Conservation (phyloP, 2,113 vertebrate genomes). For the Centropus unirufus region DNA sequence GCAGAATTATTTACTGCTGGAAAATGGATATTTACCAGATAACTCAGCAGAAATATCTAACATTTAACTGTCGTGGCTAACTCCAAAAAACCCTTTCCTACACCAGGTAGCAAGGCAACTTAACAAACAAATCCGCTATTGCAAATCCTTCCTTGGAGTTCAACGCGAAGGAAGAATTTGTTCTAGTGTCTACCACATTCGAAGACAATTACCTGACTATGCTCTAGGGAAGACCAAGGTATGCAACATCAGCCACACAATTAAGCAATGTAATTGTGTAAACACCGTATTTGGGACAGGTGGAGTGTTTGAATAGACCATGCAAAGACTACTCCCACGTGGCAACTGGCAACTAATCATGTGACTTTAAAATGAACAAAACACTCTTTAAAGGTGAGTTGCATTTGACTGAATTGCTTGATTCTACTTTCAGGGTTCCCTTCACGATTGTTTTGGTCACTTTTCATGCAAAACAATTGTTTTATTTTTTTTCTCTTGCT, state of each 20-base stretch:
- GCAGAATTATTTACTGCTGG: not conserved
- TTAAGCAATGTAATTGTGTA: not conserved
- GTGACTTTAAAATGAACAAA: not conserved
- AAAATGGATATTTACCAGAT: not conserved
- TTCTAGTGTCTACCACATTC: not conserved
- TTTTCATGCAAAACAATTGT: not conserved
- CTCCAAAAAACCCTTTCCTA: not conserved
- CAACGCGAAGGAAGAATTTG: conserved; percentile 8
- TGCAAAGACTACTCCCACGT: not conserved
- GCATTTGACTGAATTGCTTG: not conserved
- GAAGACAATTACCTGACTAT: not conserved
- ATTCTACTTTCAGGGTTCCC: not conserved
- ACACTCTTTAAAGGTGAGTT: not conserved
- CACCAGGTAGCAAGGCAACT: not conserved
- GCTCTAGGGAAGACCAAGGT: not conserved
- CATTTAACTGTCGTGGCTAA: not conserved
- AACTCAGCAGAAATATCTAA: not conserved
- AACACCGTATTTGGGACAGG: not conserved
- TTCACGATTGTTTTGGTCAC: not conserved
- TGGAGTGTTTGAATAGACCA: not conserved
- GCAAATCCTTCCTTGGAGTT: not conserved
- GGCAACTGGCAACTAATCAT: not conserved
- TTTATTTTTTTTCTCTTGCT: not conserved
- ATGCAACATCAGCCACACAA: not conserved
- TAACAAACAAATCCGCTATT: not conserved